phyloP scores from a whole-genome alignment of 2,888 invertebrate genomes.

The Anarsia innoxiella region DNA sequence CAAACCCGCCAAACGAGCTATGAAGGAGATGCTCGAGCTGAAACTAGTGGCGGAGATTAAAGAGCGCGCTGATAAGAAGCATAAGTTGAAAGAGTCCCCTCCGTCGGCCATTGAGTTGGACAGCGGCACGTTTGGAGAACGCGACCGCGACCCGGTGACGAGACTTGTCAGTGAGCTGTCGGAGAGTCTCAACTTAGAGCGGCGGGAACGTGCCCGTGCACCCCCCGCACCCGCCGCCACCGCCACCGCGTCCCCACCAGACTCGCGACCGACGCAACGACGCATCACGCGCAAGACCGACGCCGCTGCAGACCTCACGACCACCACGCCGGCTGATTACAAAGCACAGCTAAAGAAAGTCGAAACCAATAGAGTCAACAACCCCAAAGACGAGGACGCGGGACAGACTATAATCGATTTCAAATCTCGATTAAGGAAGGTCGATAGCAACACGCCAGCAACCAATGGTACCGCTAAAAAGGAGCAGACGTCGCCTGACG shows the following conservation, averaged over 20 bases:
- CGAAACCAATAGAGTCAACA: slow-evolving; percentile 77
- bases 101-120: slow-evolving; percentile 38
- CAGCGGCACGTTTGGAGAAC: slow-evolving; percentile 26
- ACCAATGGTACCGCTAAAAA: slow-evolving; percentile 43
- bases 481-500: slow-evolving; percentile 51
- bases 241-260: slow-evolving; percentile 35
- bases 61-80: slow-evolving; percentile 81
- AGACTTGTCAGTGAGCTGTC: slow-evolving; percentile 89
- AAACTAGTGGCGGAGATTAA: slow-evolving; percentile 90
- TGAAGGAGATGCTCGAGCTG: slow-evolving; percentile 89
- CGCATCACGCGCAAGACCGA: slow-evolving; percentile 25
- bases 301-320: too few species aligned
- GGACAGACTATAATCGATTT: slow-evolving; percentile 84
- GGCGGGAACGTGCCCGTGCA: slow-evolving; percentile 32
- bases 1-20: slow-evolving; percentile 58
- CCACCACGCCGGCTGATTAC: slow-evolving; percentile 59
- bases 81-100: slow-evolving; percentile 71
- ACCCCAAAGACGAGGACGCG: slow-evolving; percentile 42
- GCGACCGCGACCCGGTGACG: slow-evolving; percentile 80
- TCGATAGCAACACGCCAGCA: slow-evolving; percentile 71
- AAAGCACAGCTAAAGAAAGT: slow-evolving; percentile 84
- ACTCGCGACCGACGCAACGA: slow-evolving; percentile 24
- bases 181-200: slow-evolving; percentile 85
- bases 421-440: slow-evolving; percentile 88
- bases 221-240: slow-evolving; percentile 11